Percentiles rank a stretch among this genome's conserved stretches.
These are phyloP conservation scores for Clarias batrachus DNA, from an alignment of 2,113 vertebrate species.

Conservation along the genomic window DNA sequence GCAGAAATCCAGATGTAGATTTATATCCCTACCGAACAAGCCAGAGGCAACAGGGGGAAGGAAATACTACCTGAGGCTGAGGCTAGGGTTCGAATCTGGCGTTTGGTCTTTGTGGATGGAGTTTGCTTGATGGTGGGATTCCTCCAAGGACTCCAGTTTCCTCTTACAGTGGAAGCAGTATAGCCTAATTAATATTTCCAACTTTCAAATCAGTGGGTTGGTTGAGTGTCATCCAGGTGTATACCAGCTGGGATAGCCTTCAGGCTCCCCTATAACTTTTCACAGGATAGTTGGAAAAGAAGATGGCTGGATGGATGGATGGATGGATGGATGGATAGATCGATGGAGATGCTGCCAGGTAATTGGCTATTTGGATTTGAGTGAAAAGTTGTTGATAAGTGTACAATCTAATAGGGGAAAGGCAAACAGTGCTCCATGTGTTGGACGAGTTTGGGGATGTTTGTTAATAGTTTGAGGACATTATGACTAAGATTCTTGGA, in stretches of 20 bases:
- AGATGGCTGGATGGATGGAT: too few relatives aligned
- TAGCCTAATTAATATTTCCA: too few relatives aligned
- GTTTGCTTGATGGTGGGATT: too few relatives aligned
- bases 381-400: background rate
- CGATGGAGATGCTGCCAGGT: background rate
- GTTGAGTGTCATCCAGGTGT: too few relatives aligned
- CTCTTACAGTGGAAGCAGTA: too few relatives aligned
- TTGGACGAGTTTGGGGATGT: background rate
- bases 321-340: too few relatives aligned
- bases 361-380: background rate
- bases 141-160: too few relatives aligned
- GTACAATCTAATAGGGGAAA: background rate
- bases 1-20: background rate
- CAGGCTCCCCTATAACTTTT: too few relatives aligned
- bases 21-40: background rate
- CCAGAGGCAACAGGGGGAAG: background rate
- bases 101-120: too few relatives aligned
- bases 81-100: background rate
- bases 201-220: too few relatives aligned
- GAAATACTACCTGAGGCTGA: background rate
- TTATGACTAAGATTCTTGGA: background rate
- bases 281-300: too few relatives aligned
- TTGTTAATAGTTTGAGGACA: background rate
- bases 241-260: too few relatives aligned
- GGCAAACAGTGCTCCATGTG: background rate